Percentiles rank a stretch among this genome's conserved stretches.
Evolutionary conservation across 2,888 invertebrate genomes (phyloP).

Genomic region (Dynastes grantii): DNA sequence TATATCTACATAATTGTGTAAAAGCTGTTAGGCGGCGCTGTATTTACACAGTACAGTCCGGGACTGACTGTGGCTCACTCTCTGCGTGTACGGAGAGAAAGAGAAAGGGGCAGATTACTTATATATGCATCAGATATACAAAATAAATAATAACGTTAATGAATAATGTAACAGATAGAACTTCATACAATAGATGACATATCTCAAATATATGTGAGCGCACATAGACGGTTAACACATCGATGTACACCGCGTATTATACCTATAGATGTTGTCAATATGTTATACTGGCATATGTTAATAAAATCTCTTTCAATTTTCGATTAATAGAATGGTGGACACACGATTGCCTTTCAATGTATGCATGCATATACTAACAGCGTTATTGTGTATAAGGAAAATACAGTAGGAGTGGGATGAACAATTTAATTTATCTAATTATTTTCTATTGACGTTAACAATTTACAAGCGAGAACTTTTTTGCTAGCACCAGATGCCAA

Average conservation of each 20-base stretch:
- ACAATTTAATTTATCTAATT: no score
- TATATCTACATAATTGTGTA: slow-evolving; percentile 47
- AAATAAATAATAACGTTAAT: slow-evolving; percentile 52
- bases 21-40: slow-evolving; percentile 33
- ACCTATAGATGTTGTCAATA: slow-evolving; percentile 37
- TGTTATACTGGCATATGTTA: slow-evolving; percentile 28
- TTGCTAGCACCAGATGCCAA: no score
- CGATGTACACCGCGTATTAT: background rate
- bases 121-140: slow-evolving; percentile 51
- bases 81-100: background rate
- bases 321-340: slow-evolving; percentile 36
- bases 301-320: slow-evolving; percentile 45
- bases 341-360: slow-evolving; percentile 21
- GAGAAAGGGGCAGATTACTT: slow-evolving; percentile 38
- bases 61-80: background rate
- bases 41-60: slow-evolving; percentile 21
- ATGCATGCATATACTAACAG: background rate
- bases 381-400: no score
- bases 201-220: slow-evolving; percentile 31
- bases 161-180: slow-evolving; percentile 51
- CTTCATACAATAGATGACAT: slow-evolving; percentile 48
- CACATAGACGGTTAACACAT: slow-evolving; percentile 12
- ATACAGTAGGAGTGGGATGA: background rate
- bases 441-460: no score
- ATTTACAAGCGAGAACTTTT: no score